These are phyloP conservation scores for Clamator glandarius DNA, from an alignment of 2,797 vertebrate genomes.

Conservation along the genomic window DNA sequence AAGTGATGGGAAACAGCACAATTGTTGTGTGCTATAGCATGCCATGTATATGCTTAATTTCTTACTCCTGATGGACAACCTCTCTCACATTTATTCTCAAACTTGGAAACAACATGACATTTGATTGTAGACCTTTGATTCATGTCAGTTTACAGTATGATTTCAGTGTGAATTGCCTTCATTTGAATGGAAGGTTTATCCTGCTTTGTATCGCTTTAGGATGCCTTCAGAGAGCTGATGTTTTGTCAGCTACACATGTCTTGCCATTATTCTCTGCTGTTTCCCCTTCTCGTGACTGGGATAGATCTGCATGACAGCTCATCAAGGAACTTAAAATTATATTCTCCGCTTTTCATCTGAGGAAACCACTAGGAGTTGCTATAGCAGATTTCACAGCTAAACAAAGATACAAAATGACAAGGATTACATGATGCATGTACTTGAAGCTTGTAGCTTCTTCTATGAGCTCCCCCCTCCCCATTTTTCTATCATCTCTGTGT, in stretches of 20 bases:
- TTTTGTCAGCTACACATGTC: conserved; percentile 20
- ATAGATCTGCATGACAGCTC: conserved; percentile 12
- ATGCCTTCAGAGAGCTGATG: background rate
- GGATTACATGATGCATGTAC: conserved; percentile 30
- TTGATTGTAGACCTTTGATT: conserved; percentile 23
- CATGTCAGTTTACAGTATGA: background rate
- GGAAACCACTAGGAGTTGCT: conserved; percentile 38
- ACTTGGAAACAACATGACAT: background rate
- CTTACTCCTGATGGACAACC: background rate
- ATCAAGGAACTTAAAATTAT: conserved; percentile 35
- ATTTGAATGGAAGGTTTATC: conserved; percentile 4
- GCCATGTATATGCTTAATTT: background rate
- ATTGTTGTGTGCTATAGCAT: background rate
- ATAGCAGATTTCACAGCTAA: conserved; percentile 45
- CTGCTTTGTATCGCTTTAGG: conserved; percentile 12
- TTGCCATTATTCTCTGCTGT: conserved; percentile 1
- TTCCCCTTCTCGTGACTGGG: background rate
- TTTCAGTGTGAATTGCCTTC: conserved; percentile 18
- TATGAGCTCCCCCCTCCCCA: background rate
- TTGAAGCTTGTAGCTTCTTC: background rate
- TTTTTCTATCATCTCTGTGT: conserved; percentile 21
- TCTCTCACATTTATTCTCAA: background rate
- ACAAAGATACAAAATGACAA: conserved; percentile 46
- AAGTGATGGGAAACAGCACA: background rate
- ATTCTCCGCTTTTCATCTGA: conserved; percentile 10